Base-by-base conservation (phyloP, 2,113 vertebrate genomes). In the Callocephalon fimbriatum region DNA sequence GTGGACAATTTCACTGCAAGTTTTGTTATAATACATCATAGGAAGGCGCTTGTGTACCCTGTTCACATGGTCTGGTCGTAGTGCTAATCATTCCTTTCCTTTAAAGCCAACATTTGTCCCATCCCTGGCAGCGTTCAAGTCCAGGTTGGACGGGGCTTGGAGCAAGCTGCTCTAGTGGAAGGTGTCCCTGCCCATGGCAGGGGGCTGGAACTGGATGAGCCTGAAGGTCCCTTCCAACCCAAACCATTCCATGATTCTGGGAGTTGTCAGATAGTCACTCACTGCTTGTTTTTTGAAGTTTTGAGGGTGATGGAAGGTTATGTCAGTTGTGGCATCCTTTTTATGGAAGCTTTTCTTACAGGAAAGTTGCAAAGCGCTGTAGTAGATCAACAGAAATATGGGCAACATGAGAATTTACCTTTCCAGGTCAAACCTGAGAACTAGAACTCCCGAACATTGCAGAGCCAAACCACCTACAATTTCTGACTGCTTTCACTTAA, bases 1-100 rank as follows among this genome's bases (percentile, higher is more conserved):
- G 19, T 14, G 59, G 80, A 29, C 48, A n/a, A 27, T 75, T 63
- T 53, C 35, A 48, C 26, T 27, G 59, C 58, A 18, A 25, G 44
- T 80, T 63, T 51, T 23, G 4, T 23, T 16, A 15, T 6, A 22
- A 42, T 2, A 31, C 1, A 0, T 25, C 1, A 3, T 40, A n/a
- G 75, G 53, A 31, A 86, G 42, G 22, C 59, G 29, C 19, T 47
- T 2, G 0, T 10, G 29, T 51, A 27, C 38, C 71, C 40, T 11
- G 22, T 50, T 75, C n/a, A 7, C 12, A 2, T 15, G 63, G 22
- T 29, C 23, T 26, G 12, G 11, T 12, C 3, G 27, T 10, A 40
- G 22, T 7, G 18, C 56, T 76, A 22, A 31, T 68, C 22, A 3
- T 63, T 51, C 19, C 54, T 63, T 12, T 31, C 61, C 77, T 58